Percentiles rank a stretch among this genome's conserved stretches.
Conservation (phyloP, 2,113 vertebrate genomes). For the Cisticola juncidis region DNA sequence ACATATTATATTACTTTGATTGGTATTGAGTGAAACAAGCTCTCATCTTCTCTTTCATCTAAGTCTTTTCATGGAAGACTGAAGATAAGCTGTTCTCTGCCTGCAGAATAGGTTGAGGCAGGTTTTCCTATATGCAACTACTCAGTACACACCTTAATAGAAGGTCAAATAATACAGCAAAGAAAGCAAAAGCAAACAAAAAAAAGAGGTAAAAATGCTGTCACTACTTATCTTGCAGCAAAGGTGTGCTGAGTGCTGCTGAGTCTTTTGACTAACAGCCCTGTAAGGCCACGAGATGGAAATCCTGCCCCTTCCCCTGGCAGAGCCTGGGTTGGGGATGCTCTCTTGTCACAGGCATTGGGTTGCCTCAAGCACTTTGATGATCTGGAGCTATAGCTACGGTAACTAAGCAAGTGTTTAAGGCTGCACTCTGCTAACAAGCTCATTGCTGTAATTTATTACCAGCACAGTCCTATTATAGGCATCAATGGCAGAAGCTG, state of each 20-base stretch:
- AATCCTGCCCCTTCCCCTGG: background rate
- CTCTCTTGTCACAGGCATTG: background rate
- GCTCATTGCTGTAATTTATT: slow-evolving; percentile 46
- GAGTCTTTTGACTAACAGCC: background rate
- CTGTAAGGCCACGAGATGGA: background rate
- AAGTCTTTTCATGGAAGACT: background rate
- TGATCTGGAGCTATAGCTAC: slow-evolving; percentile 34
- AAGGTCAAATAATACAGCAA: background rate
- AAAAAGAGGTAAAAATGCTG: background rate
- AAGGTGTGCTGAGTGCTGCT: background rate
- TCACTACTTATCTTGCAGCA: background rate
- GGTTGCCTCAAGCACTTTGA: slow-evolving; percentile 10
- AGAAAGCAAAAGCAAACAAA: rapidly evolving
- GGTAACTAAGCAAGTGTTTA: slow-evolving; percentile 25
- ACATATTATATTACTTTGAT: slow-evolving; percentile 38
- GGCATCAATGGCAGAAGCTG: slow-evolving; percentile 8
- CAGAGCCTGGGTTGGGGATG: background rate
- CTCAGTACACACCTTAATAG: background rate
- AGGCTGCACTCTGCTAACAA: slow-evolving; percentile 25
- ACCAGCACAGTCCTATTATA: slow-evolving; percentile 39
- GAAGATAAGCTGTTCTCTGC: slow-evolving; percentile 23
- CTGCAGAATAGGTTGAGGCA: background rate
- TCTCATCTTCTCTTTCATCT: slow-evolving; percentile 40
- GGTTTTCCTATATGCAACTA: background rate
- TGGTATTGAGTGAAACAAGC: slow-evolving; percentile 27